A percentile compares a stretch with the other conserved stretches of the same genome.
Evolutionary conservation across 2,113 vertebrate genomes (phyloP).

Genomic region (Neogobius melanostomus): DNA sequence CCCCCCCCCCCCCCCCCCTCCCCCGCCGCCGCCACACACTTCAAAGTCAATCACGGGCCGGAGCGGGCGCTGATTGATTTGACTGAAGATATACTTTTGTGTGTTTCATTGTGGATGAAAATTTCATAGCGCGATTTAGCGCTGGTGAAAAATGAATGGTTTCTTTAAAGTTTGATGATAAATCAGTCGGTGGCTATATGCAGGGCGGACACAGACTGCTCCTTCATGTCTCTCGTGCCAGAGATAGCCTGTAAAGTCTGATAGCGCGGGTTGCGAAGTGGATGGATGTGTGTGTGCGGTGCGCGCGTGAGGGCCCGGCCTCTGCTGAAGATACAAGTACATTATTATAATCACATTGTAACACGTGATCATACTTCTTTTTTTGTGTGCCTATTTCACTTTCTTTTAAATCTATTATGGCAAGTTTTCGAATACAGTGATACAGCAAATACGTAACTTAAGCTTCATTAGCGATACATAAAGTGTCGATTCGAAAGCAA

Average conservation of each 20-base stretch:
- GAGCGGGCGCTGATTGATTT: slow-evolving; percentile 70
- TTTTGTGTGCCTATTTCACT: no score
- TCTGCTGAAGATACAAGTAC: no score
- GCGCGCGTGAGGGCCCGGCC: no score
- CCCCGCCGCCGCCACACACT: slow-evolving; percentile 14
- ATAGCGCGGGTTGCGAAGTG: not conserved
- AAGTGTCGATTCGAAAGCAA: not conserved
- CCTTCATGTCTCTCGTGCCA: slow-evolving; percentile 76
- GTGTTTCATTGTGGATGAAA: slow-evolving; percentile 86
- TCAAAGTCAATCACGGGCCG: slow-evolving; percentile 62
- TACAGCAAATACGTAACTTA: not conserved
- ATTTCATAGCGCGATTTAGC: slow-evolving; percentile 89
- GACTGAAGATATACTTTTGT: slow-evolving; percentile 75
- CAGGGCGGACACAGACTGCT: slow-evolving; percentile 82
- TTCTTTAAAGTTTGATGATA: slow-evolving; percentile 92
- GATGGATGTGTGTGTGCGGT: slow-evolving; percentile 16
- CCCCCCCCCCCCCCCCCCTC: not conserved
- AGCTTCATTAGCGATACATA: not conserved
- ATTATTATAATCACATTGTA: no score
- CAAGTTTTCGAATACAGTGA: no score
- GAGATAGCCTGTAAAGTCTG: slow-evolving; percentile 42
- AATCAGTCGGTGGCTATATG: slow-evolving; percentile 84
- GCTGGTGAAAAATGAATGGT: slow-evolving; percentile 92
- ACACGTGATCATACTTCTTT: no score
- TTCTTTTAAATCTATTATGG: no score